phyloP scores from a whole-genome alignment of 2,888 invertebrate species.

The Tipula lateralis region DNA sequence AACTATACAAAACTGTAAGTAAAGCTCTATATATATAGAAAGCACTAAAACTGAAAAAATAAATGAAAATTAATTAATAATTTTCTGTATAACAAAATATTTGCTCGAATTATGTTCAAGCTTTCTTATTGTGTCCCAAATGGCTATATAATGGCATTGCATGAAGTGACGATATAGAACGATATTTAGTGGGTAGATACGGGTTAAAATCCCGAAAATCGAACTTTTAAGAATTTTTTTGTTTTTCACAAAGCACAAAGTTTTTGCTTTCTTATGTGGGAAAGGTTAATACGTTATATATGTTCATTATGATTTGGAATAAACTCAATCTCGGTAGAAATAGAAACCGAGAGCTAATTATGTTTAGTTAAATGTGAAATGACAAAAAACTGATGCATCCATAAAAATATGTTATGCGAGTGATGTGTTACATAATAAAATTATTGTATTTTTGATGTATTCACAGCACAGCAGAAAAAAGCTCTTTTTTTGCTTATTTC shows the following conservation, averaged over 20 bases:
- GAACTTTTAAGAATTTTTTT: background rate
- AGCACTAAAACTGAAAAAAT: background rate
- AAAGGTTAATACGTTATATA: background rate
- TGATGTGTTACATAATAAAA: background rate
- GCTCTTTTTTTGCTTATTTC: background rate
- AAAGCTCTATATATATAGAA: background rate
- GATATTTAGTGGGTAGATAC: background rate
- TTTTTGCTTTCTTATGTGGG: background rate
- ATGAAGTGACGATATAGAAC: background rate
- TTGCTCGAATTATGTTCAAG: background rate
- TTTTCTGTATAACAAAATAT: background rate
- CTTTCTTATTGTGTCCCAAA: slow-evolving; percentile 1
- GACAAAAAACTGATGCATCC: background rate
- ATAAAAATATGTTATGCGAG: background rate
- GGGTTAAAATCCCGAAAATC: background rate
- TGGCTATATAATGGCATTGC: background rate
- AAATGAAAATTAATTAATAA: slow-evolving; percentile 19
- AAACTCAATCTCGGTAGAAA: background rate
- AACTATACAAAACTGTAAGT: background rate
- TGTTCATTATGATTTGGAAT: background rate
- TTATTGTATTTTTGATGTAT: background rate
- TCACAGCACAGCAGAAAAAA: background rate
- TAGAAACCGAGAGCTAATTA: background rate
- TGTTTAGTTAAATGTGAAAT: background rate
- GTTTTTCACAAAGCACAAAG: background rate